Evolutionary conservation across 1,140 invertebrate species (phyloP).

Genomic region (Aphis craccivora): DNA sequence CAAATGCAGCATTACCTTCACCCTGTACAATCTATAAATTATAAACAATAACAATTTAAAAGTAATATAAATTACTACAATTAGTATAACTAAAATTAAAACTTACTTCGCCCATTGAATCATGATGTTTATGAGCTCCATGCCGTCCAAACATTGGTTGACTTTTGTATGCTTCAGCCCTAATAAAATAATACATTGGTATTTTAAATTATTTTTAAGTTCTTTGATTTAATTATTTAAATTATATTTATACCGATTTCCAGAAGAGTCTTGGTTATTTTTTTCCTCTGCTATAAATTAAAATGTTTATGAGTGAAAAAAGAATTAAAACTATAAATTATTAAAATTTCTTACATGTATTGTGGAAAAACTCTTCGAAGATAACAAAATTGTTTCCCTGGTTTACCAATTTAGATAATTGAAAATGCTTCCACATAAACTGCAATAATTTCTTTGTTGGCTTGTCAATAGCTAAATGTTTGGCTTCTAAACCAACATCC

Average conservation of each 20-base stretch:
- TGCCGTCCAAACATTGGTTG: conserved; percentile 24
- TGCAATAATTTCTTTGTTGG: conserved; percentile 86
- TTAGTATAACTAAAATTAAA: background rate
- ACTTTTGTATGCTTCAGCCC: background rate
- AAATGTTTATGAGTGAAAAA: background rate
- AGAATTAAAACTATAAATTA: background rate
- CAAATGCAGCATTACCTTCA: conserved; percentile 14
- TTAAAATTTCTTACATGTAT: background rate
- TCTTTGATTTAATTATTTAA: background rate
- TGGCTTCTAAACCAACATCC: conserved; percentile 74
- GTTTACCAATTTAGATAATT: conserved; percentile 73
- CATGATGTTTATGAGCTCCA: conserved; percentile 40
- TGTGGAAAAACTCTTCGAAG: conserved; percentile 81
- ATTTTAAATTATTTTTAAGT: background rate
- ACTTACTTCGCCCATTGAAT: conserved; percentile 41
- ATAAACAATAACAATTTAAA: background rate
- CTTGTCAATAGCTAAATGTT: conserved; percentile 85
- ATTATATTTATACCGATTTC: background rate
- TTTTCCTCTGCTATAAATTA: background rate
- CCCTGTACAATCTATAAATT: conserved; percentile 20
- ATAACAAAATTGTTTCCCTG: conserved; percentile 91
- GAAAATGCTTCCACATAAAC: conserved; percentile 88
- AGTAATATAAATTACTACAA: background rate
- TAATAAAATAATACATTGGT: background rate
- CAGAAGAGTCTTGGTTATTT: background rate